These are phyloP conservation scores for Trichosurus vulpecula DNA, from an alignment of 2,797 vertebrate genomes.

Conservation along the genomic window DNA sequence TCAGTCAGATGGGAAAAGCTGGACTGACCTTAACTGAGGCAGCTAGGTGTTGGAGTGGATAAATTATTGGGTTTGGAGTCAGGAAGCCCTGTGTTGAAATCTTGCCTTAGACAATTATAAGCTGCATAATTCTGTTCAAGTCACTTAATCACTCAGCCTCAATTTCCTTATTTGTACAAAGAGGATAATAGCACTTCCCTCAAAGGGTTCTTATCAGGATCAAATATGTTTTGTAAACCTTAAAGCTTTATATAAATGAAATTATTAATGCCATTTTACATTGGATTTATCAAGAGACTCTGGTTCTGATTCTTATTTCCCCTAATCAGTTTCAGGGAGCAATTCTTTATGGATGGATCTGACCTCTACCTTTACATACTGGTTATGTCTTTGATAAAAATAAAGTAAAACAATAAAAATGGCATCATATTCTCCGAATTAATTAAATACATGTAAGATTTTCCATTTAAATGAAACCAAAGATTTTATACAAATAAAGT, in stretches of 20 bases:
- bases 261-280: not conserved
- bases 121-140: not conserved
- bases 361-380: not conserved
- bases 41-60: not conserved
- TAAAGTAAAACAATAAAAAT: not conserved
- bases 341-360: not conserved
- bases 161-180: not conserved
- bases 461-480: not conserved
- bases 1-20: not conserved
- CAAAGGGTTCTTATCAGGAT: not conserved
- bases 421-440: not conserved
- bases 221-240: not conserved
- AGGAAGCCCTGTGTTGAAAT: not conserved
- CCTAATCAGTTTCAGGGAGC: not conserved
- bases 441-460: not conserved
- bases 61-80: not conserved
- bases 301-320: not conserved
- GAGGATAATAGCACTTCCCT: not conserved
- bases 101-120: not conserved
- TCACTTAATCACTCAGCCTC: not conserved
- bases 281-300: not conserved
- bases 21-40: fast-evolving
- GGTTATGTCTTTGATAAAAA: not conserved
- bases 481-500: not conserved
- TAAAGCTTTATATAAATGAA: not conserved